These are phyloP conservation scores for Cryptus armator DNA, from an alignment of 2,888 invertebrate species.

Conservation along the genomic window DNA sequence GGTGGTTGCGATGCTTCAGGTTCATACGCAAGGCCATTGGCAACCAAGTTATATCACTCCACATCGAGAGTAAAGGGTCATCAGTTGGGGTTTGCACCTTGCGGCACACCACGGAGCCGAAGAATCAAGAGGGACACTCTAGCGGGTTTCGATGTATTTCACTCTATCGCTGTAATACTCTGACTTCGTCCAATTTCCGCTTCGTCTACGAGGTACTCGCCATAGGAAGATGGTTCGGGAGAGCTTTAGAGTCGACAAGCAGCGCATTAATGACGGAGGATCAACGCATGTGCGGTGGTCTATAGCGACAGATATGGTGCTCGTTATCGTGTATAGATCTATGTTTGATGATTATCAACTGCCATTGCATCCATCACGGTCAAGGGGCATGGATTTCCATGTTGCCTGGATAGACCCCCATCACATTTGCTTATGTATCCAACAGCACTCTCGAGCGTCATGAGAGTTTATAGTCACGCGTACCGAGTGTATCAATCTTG, in stretches of 20 bases:
- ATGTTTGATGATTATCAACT: constrained; percentile 23
- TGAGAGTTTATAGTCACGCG: background rate
- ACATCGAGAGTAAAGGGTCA: constrained; percentile 58
- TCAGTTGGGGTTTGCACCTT: constrained; percentile 53
- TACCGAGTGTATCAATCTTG: too few species aligned
- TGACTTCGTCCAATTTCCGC: background rate
- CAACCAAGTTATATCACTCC: constrained; percentile 41
- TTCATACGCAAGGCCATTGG: background rate
- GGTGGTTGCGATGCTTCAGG: constrained; percentile 14
- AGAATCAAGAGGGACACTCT: constrained; percentile 20
- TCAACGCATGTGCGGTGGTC: background rate
- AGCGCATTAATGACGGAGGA: background rate
- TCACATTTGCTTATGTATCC: background rate
- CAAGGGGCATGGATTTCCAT: constrained; percentile 27
- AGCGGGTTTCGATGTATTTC: background rate
- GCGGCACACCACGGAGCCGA: constrained; percentile 41
- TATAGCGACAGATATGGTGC: background rate
- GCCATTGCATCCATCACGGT: constrained; percentile 24
- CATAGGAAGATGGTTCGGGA: background rate
- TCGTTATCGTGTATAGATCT: background rate
- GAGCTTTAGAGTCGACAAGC: background rate
- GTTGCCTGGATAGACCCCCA: constrained; percentile 1
- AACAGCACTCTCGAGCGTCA: background rate
- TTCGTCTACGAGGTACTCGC: background rate
- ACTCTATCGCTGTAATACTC: background rate